Percentiles rank a stretch among this genome's conserved stretches.
phyloP scores from a whole-genome alignment of 2,888 invertebrate genomes.

The Drosophila melanosoma region DNA sequence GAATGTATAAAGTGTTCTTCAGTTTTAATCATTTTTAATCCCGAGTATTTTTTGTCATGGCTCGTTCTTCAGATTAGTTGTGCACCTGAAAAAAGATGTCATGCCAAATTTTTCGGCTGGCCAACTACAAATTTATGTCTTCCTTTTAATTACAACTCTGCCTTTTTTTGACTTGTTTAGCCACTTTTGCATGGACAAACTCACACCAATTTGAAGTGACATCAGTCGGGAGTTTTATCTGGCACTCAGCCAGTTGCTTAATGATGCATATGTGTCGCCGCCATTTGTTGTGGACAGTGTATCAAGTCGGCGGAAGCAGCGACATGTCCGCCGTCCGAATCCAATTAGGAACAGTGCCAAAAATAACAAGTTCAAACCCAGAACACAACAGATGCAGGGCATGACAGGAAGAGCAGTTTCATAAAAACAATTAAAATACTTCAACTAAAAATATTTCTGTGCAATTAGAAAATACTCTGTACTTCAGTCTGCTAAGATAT shows the following conservation, averaged over 20 bases:
- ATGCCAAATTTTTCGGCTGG: neutral
- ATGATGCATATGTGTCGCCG: slow-evolving; percentile 74
- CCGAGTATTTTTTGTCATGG: neutral
- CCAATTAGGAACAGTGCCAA: slow-evolving; percentile 76
- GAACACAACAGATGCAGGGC: neutral
- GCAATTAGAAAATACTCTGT: neutral
- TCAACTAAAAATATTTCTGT: neutral
- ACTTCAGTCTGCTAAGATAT: neutral
- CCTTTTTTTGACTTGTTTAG: neutral
- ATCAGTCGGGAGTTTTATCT: slow-evolving; percentile 29
- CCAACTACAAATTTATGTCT: neutral
- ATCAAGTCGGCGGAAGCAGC: slow-evolving; percentile 43
- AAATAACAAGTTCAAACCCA: slow-evolving; percentile 32
- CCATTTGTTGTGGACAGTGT: slow-evolving; percentile 57
- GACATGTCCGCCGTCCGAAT: slow-evolving; percentile 39
- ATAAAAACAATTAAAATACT: neutral
- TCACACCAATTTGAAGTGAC: slow-evolving; percentile 1
- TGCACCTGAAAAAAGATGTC: neutral
- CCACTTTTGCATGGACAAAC: neutral
- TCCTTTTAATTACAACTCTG: neutral
- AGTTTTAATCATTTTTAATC: too few relatives aligned
- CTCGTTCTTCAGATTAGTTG: neutral
- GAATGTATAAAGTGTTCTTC: neutral
- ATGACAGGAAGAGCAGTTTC: neutral
- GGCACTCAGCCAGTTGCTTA: slow-evolving; percentile 68